Conservation (phyloP, 2,113 vertebrate species). For the Manacus vitellinus region DNA sequence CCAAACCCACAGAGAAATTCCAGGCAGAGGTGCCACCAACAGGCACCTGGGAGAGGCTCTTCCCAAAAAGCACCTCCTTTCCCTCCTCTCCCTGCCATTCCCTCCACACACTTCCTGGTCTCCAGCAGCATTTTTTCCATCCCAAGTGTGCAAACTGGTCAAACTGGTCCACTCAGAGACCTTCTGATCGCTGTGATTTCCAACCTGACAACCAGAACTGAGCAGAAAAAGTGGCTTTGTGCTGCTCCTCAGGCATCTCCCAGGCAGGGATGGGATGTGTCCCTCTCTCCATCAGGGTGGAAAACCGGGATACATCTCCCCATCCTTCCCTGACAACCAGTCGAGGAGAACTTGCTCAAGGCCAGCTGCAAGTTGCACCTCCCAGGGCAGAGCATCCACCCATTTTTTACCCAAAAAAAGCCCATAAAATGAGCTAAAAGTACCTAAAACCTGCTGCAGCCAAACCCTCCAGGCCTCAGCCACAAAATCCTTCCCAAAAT, state of each 20-base stretch:
- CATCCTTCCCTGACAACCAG: not conserved
- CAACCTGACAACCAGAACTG: not conserved
- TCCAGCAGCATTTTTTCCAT: not conserved
- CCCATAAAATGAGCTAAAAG: not conserved
- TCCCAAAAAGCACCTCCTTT: not conserved
- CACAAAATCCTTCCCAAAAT: not conserved
- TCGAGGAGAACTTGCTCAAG: not conserved
- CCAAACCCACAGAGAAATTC: accelerated
- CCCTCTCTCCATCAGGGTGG: not conserved
- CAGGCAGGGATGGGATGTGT: not conserved
- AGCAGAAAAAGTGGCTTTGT: accelerated
- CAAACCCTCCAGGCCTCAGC: not conserved
- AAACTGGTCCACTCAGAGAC: not conserved
- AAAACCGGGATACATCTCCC: not conserved
- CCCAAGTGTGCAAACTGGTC: not conserved
- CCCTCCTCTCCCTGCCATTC: not conserved
- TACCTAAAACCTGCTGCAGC: not conserved
- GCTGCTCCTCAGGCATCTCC: accelerated
- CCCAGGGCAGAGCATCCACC: not conserved
- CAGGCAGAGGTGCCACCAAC: not conserved
- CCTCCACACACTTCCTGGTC: not conserved
- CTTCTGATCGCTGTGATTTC: accelerated
- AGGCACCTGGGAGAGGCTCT: not conserved
- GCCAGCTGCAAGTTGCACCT: not conserved
- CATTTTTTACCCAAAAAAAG: not conserved